Base-by-base conservation (phyloP, 2,113 vertebrate species). In the Stercorarius parasiticus region DNA sequence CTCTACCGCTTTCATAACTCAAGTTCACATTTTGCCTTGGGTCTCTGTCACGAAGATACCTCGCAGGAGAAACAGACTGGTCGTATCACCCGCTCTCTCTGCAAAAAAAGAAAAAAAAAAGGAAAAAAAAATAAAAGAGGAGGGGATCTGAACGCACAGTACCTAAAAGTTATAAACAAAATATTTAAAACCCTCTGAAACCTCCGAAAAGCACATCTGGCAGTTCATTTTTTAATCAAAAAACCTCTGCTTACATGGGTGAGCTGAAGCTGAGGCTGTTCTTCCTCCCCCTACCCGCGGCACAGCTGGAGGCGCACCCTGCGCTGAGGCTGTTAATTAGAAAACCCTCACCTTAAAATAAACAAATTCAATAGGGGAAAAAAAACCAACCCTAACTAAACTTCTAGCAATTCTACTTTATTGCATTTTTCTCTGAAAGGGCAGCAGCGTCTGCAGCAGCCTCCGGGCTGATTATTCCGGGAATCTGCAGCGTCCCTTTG, bases 291-390 rank as follows among this genome's bases (percentile, higher is more conserved):
- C 11, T 26, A 4, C 10, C 19, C 1, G 0, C 13, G 8, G n/a
- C 38, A 27, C 42, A 56, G 58, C 29, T 2, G 2, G 40, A 49
- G 2, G 3, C 2, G 0, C 13, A 11, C 26, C 36, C 22, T 21
- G 36, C 16, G 29, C 83, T 45, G n/a, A 53, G 16, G 67, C 12
- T 49, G 43, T 15, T 65, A 21, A 18, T 23, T 47, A n/a, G 38
- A 56, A 42, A 72, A 7, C 40, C 47, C 47, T 71, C 40, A 27
- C 15, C 45, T 20, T 34, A 42, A 93, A 67, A 55, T 3, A 61
- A 62, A 53, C 21, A 55, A 61, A 59, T 21, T 34, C 26, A 47
- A 53, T 3, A 2, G 13, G 1, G 9, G 6, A 29, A 72, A 36
- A 9, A 58, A 34, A 7, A 14, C n/a, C n/a, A n/a, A 23, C 13